Conservation (phyloP, 1,140 invertebrate species). For the Drosophila busckii region DNA sequence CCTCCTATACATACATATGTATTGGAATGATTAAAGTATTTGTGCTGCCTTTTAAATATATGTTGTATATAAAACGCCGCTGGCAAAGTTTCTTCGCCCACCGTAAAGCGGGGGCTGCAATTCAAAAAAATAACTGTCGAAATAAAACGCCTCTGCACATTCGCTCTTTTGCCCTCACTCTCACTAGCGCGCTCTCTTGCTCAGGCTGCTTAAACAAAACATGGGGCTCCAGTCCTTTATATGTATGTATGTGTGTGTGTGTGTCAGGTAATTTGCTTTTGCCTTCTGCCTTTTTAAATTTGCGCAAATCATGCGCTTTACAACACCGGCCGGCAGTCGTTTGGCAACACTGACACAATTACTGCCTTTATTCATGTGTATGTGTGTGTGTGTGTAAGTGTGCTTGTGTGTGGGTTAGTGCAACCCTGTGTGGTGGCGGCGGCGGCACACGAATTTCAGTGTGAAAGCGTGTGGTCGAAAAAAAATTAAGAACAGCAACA, state of each 20-base stretch:
- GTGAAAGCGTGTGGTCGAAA: constrained; percentile 46
- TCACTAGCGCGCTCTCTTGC: constrained; percentile 36
- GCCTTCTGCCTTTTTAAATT: constrained; percentile 21
- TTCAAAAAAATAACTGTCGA: constrained; percentile 75
- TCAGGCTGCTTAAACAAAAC: constrained; percentile 19
- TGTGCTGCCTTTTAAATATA: constrained; percentile 29
- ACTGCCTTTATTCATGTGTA: no score
- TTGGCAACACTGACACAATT: constrained; percentile 46
- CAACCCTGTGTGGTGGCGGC: constrained; percentile 42
- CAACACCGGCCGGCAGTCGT: constrained; percentile 40
- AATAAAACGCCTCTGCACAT: constrained; percentile 60
- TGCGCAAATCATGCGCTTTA: constrained; percentile 35
- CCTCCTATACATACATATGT: no score
- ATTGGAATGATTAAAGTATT: constrained; percentile 13
- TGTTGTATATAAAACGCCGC: constrained; percentile 14
- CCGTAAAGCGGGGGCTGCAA: constrained; percentile 31
- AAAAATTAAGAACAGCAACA: constrained; percentile 48
- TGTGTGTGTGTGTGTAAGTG: no score
- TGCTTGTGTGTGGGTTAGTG: constrained; percentile 5
- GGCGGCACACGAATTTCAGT: constrained; percentile 43
- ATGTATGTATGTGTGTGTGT: constrained; percentile 9
- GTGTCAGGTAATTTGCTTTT: not conserved
- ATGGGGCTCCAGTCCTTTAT: constrained; percentile 35
- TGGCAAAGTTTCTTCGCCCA: no score
- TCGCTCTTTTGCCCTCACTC: constrained; percentile 12